Evolutionary conservation across 2,113 vertebrate species (phyloP), one percentile per base, ranked within the genome.

Genomic region (Sakesphorus luctuosus): DNA sequence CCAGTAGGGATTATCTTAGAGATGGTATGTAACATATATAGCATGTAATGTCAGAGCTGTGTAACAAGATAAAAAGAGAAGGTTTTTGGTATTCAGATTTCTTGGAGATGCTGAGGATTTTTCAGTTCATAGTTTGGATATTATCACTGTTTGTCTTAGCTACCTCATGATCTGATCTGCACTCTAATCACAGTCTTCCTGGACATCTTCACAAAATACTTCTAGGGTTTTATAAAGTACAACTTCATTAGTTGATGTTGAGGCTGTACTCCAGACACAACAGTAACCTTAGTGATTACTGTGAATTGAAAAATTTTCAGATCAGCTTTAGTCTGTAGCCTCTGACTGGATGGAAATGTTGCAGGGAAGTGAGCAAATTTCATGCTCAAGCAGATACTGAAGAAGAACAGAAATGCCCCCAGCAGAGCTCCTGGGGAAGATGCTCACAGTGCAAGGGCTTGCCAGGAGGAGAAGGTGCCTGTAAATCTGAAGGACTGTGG

Each of bases 11-110:
- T 85, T 69, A 66, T 31, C 36, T 58, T n/a, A 40, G 62, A 59
- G 55, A 9, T 58, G 46, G 36, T 76, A 10, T 18, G 46, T 86
- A 46, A 28, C 21, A 18, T 28, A 40, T 79, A 19, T 33, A 68
- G 55, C 21, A 12, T 2, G 6, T 47, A 26, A 20, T 28, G 31
- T 65, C 56, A 68, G 53, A 73, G 78, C 53, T 0, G 0, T 52
- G 71, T 46, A 66, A 5, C 18, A 26, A 40, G 74, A 46, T 67
- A 73, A 4, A 47, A 69, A 62, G 73, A 78, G 67, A 49, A 69
- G 36, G 31, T 74, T 55, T 77, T 86, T 35, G 50, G 28, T 61
- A 24, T n/a, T 87, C 3, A 23, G 71, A 28, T 46, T 83, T 87
- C 66, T 65, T 21, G 14, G 21, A 94, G 49, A 56, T 73, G 59